Conservation (phyloP, 2,797 vertebrate species). For the Rhadinocentrus ornatus region DNA sequence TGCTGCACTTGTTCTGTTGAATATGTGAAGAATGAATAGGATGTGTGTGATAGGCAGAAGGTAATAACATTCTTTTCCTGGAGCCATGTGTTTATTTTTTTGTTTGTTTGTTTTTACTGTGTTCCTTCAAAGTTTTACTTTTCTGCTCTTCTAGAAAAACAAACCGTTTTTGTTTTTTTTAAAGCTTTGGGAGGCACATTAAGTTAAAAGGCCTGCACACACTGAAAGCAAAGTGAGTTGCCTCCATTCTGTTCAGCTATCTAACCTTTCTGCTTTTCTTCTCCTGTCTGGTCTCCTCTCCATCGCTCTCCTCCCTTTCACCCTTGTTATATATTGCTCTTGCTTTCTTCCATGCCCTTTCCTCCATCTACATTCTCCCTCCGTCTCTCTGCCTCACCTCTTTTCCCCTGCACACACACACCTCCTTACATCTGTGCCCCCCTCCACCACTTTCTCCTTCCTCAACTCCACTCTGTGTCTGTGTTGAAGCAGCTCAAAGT, state of each 20-base stretch:
- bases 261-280: conserved; percentile 71
- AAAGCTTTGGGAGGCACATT: conserved; percentile 27
- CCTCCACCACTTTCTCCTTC: conserved; percentile 10
- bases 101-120: conserved; percentile 28
- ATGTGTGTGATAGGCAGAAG: conserved; percentile 13
- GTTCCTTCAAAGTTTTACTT: conserved; percentile 45
- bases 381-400: conserved; percentile 47
- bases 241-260: conserved; percentile 38
- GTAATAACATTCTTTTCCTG: conserved; percentile 7
- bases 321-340: conserved; percentile 60
- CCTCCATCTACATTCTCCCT: conserved; percentile 62
- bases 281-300: conserved; percentile 57
- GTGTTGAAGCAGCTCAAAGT: conserved; percentile 93
- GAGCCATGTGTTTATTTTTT: conserved; percentile 14
- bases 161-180: conserved; percentile 32
- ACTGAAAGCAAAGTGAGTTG: conserved; percentile 43
- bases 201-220: conserved; percentile 41
- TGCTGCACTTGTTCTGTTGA: conserved; percentile 40
- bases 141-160: conserved; percentile 9
- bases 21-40: conserved; percentile 22
- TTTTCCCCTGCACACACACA: conserved; percentile 22
- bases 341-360: conserved; percentile 53
- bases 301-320: conserved; percentile 49
- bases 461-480: conserved; percentile 49
- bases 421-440: conserved; percentile 39